phyloP scores from a whole-genome alignment of 2,888 invertebrate genomes.

The Salpingus planirostris region DNA sequence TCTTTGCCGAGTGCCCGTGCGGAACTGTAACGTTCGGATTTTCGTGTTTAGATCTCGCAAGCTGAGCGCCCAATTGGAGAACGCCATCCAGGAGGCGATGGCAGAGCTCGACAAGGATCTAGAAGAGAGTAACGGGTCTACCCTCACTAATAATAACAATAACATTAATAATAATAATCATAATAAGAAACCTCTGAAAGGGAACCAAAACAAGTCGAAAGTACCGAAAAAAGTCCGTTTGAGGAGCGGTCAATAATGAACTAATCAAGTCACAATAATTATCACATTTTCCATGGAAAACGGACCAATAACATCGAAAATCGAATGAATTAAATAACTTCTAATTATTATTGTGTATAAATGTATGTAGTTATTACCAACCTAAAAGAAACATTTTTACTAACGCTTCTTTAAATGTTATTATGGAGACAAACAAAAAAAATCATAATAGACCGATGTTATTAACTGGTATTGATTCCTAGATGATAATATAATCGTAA shows the following conservation, averaged over 20 bases:
- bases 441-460: conserved; percentile 18
- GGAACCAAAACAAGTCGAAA: conserved; percentile 24
- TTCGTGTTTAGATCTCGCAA: conserved; percentile 71
- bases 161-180: no score
- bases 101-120: conserved; percentile 67
- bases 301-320: conserved; percentile 38
- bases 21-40: conserved; percentile 7
- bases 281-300: conserved; percentile 20
- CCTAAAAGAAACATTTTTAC: conserved; percentile 20
- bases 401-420: conserved; percentile 33
- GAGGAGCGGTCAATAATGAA: conserved; percentile 40
- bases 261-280: conserved; percentile 16
- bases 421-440: conserved; percentile 17
- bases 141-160: no score
- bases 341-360: conserved; percentile 18
- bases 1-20: neutral
- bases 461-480: conserved; percentile 37
- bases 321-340: conserved; percentile 15
- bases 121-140: no score
- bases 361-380: conserved; percentile 15
- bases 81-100: conserved; percentile 91
- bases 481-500: conserved; percentile 31
- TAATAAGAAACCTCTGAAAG: no score
- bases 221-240: conserved; percentile 39
- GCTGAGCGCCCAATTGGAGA: conserved; percentile 81